A percentile compares a stretch with the other conserved stretches of the same genome.
Evolutionary conservation across 1,140 invertebrate species (phyloP).

Genomic region (Carposina sasakii): DNA sequence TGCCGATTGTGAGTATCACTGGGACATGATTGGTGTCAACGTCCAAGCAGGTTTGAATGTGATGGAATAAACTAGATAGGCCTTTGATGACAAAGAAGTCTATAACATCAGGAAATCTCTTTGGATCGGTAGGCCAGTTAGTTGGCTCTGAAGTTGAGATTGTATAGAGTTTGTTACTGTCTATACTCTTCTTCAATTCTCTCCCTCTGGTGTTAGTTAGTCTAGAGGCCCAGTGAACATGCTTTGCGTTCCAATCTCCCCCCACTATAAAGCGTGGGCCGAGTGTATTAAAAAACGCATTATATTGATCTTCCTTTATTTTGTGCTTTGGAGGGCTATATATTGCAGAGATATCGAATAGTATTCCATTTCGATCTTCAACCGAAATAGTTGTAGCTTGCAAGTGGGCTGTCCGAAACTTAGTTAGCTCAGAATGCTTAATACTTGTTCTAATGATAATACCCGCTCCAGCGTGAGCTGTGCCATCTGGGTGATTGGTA

Average conservation of each 20-base stretch:
- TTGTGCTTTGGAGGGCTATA: constrained; percentile 2
- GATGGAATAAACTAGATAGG: constrained; percentile 10
- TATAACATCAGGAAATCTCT: constrained; percentile 9
- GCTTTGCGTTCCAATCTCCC: constrained; percentile 2
- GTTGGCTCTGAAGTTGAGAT: constrained; percentile 18
- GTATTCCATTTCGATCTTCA: neutral
- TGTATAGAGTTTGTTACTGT: constrained; percentile 21
- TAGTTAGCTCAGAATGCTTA: constrained; percentile 11
- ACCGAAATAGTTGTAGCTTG: neutral
- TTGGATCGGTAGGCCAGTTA: constrained; percentile 9
- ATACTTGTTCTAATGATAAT: constrained; percentile 12
- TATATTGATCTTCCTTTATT: neutral
- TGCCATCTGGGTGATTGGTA: constrained; percentile 5
- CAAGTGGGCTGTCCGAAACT: neutral
- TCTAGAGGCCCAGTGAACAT: neutral
- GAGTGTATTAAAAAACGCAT: neutral
- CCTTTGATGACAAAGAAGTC: constrained; percentile 22
- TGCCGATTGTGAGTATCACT: constrained; percentile 10
- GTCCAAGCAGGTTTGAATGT: constrained; percentile 14
- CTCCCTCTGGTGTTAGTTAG: constrained; percentile 3
- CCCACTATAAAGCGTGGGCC: neutral
- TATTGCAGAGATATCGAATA: neutral
- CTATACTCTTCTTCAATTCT: constrained; percentile 19
- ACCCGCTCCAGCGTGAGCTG: constrained; percentile 1
- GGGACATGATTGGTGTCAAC: constrained; percentile 10